A percentile compares a stretch with the other conserved stretches of the same genome.
Conservation (phyloP, 2,888 invertebrate species). For the Uloborus plumipes region DNA sequence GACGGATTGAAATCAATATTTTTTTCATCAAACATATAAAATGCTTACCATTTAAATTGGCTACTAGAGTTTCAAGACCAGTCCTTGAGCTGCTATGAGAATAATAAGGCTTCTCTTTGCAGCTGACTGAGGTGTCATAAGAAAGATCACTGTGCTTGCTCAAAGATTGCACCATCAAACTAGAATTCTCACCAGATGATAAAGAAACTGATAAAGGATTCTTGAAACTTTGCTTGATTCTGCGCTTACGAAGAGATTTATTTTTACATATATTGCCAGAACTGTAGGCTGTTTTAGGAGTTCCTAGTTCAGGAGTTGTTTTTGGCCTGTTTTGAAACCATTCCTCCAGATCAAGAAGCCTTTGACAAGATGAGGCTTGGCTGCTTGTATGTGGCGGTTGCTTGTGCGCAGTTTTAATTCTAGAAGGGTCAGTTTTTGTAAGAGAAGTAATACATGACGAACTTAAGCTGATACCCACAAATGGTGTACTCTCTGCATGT, state of each 20-base stretch:
- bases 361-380: constrained; percentile 35
- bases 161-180: constrained; percentile 31
- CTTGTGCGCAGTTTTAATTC: constrained; percentile 23
- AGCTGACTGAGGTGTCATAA: constrained; percentile 10
- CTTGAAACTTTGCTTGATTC: constrained; percentile 5
- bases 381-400: constrained; percentile 34
- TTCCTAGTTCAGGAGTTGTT: constrained; percentile 40
- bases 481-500: background rate
- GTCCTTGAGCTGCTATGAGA: background rate
- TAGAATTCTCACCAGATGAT: constrained; percentile 19
- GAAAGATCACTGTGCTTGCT: constrained; percentile 16
- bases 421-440: constrained; percentile 38
- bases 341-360: constrained; percentile 47
- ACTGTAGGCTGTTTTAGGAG: background rate
- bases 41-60: constrained; percentile 31
- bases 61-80: constrained; percentile 9
- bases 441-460: constrained; percentile 20
- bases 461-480: constrained; percentile 4
- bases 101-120: constrained; percentile 13
- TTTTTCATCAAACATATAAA: background rate
- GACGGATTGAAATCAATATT: too few species aligned
- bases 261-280: background rate
- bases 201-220: constrained; percentile 36
- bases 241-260: constrained; percentile 8
- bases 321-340: constrained; percentile 59